A percentile compares a stretch with the other conserved stretches of the same genome.
These are phyloP conservation scores for Hemistola chrysoprasaria DNA, from an alignment of 2,888 invertebrate species.

Conservation along the genomic window DNA sequence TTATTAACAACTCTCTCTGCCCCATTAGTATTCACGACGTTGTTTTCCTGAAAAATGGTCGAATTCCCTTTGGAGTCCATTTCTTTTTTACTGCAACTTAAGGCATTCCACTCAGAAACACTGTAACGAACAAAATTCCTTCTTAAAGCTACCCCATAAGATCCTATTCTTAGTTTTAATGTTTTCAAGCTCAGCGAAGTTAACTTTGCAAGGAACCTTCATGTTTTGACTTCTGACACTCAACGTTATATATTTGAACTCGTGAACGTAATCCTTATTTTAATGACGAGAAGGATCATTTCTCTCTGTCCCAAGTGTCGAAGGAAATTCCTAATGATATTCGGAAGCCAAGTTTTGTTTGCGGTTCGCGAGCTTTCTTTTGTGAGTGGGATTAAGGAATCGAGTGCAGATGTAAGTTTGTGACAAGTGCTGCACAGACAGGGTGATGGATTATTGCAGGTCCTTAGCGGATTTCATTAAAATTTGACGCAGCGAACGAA, in stretches of 20 bases:
- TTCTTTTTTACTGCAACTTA: constrained; percentile 34
- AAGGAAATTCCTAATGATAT: constrained; percentile 46
- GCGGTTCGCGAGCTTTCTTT: constrained; percentile 33
- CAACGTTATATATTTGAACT: constrained; percentile 24
- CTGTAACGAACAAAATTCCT: constrained; percentile 14
- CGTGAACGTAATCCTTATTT: constrained; percentile 34
- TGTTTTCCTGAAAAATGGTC: constrained; percentile 62
- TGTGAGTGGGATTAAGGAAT: constrained; percentile 14
- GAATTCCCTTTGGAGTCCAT: constrained; percentile 50
- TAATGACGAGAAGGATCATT: constrained; percentile 31
- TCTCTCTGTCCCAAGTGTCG: constrained; percentile 32
- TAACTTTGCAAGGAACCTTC: constrained; percentile 18
- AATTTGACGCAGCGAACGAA: constrained; percentile 22
- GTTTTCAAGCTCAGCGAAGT: not conserved
- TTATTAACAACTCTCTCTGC: constrained; percentile 41
- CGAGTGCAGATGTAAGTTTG: constrained; percentile 44
- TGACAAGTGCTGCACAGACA: constrained; percentile 52
- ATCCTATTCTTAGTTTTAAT: not conserved
- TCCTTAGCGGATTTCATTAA: constrained; percentile 55
- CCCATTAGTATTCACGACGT: constrained; percentile 54
- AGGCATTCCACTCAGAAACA: constrained; percentile 21
- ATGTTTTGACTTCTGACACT: constrained; percentile 35
- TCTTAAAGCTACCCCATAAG: constrained; percentile 20
- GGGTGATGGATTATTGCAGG: constrained; percentile 61
- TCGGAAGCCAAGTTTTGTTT: constrained; percentile 43